These are phyloP conservation scores for Chymomyza fuscimana DNA, from an alignment of 2,888 invertebrate genomes.

Conservation along the genomic window DNA sequence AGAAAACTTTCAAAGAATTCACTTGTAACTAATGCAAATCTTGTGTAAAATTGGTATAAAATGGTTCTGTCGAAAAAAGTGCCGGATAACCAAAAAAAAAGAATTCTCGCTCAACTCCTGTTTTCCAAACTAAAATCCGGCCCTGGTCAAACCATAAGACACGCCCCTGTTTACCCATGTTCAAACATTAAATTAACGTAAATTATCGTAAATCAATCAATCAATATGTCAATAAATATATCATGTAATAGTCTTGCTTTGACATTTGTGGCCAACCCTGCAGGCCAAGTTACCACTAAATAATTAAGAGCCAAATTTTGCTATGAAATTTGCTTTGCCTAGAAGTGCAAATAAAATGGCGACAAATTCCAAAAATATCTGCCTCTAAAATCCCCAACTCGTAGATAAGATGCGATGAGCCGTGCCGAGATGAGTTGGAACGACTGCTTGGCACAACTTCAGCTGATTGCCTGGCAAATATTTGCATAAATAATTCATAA, in stretches of 20 bases:
- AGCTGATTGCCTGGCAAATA: slow-evolving; percentile 37
- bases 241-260: background rate
- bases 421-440: slow-evolving; percentile 17
- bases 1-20: too few species aligned
- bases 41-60: too few species aligned
- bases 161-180: too few species aligned
- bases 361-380: slow-evolving; percentile 50
- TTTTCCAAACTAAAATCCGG: too few species aligned
- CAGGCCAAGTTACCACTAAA: slow-evolving; percentile 50
- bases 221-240: background rate
- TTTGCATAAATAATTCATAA: slow-evolving; percentile 71
- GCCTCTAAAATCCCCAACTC: slow-evolving; percentile 25
- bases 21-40: too few species aligned
- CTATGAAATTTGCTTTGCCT: background rate
- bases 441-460: slow-evolving; percentile 3
- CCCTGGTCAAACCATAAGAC: too few species aligned
- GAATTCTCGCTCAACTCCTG: too few species aligned
- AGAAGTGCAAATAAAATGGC: slow-evolving; percentile 13
- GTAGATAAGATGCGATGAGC: background rate
- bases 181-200: background rate
- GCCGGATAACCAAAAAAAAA: too few species aligned
- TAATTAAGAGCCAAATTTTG: slow-evolving; percentile 49
- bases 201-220: slow-evolving; percentile 8
- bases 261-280: slow-evolving; percentile 25
- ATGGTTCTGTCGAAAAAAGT: too few species aligned